Percentiles rank a stretch among this genome's conserved stretches.
phyloP scores from a whole-genome alignment of 1,140 invertebrate species.

The Plodia interpunctella region DNA sequence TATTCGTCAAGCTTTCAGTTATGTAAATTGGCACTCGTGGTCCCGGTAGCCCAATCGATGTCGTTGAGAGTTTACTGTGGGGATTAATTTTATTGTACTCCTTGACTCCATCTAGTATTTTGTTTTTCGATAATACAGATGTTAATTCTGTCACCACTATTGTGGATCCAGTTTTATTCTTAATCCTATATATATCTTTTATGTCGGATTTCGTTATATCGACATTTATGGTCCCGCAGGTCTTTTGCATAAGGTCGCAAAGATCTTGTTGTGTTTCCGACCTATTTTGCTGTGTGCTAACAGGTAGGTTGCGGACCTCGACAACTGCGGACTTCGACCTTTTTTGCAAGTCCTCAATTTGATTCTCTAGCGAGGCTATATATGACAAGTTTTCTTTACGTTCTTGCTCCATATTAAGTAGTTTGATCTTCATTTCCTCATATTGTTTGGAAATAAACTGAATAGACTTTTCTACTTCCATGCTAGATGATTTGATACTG shows the following conservation, averaged over 20 bases:
- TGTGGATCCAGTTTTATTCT: background rate
- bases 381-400: constrained; percentile 6
- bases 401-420: constrained; percentile 3
- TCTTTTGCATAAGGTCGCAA: background rate
- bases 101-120: constrained; percentile 10
- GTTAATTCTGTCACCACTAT: constrained; percentile 10
- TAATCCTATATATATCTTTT: constrained; percentile 12
- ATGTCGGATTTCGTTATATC: constrained; percentile 3
- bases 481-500: too few species aligned
- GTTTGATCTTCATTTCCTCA: constrained; percentile 11
- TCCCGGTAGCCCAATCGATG: background rate
- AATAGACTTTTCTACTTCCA: too few species aligned
- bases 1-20: constrained; percentile 12
- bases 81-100: constrained; percentile 11
- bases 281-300: background rate
- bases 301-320: constrained; percentile 15
- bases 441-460: constrained; percentile 14
- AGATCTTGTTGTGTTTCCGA: constrained; percentile 15
- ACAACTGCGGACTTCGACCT: constrained; percentile 9
- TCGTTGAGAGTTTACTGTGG: constrained; percentile 4
- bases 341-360: constrained; percentile 15
- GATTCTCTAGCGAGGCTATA: constrained; percentile 10
- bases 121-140: constrained; percentile 9
- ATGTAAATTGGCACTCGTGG: constrained; percentile 13
- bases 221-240: background rate